Evolutionary conservation across 2,888 invertebrate species (phyloP).

Genomic region (Tenthredo mesomela): DNA sequence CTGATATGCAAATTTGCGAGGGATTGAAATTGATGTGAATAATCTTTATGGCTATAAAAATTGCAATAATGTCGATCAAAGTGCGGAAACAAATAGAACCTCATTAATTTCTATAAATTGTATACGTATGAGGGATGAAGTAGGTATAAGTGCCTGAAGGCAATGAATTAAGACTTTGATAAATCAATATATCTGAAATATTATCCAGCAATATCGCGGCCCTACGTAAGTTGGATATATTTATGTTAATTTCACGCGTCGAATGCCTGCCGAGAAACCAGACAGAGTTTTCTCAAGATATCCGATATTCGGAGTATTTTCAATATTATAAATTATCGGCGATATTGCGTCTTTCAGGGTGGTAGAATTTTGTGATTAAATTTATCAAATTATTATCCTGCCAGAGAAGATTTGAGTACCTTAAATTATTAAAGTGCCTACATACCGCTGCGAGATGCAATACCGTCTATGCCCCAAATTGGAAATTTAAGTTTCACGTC

Average conservation of each 20-base stretch:
- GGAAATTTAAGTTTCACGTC: conserved; percentile 8
- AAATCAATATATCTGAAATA: conserved; percentile 11
- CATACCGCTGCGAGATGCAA: neutral
- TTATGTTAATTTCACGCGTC: conserved; percentile 32
- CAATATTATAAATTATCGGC: conserved; percentile 33
- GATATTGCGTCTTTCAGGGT: neutral
- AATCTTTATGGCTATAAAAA: neutral
- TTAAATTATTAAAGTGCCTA: neutral
- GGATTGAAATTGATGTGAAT: neutral
- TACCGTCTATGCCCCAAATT: neutral
- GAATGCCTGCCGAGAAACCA: neutral
- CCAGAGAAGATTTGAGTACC: neutral
- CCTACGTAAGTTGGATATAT: neutral
- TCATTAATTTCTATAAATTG: neutral
- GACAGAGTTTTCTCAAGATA: neutral
- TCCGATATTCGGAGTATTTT: conserved; percentile 15
- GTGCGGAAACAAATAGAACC: neutral
- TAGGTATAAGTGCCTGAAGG: neutral
- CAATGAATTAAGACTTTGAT: neutral
- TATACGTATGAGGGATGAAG: neutral
- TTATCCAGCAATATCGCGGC: neutral
- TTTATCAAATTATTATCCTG: conserved; percentile 4
- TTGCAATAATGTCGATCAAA: neutral
- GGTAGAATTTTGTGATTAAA: conserved; percentile 28
- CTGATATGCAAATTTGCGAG: neutral